Evolutionary conservation across 2,113 vertebrate species (phyloP), one percentile per base, ranked within the genome.

Genomic region (Chrysemys picta): DNA sequence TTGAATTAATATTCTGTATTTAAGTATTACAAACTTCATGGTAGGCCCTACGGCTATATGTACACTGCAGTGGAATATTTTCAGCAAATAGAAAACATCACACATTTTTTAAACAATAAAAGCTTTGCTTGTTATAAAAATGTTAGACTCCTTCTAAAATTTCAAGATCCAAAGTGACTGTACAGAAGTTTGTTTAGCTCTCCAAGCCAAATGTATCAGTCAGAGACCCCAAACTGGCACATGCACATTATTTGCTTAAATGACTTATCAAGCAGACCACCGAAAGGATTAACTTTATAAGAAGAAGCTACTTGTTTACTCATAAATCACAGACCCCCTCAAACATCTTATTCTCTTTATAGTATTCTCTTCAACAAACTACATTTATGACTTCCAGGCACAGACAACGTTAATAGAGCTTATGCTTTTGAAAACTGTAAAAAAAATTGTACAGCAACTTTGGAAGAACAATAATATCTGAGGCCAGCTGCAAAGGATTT

Each of bases 271-370:
- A 95, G 35, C 16, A 94, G 53, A 53, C 56, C 65, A 45, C 14
- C 9, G 76, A 88, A 93, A 82, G 38, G 11, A 78, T 42, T 85
- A 93, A 75, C 91, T 93, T 89, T 84, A 3, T 19, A 89, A 86
- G 9, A 62, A 85, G 82, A 89, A 89, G 2, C 0, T 88, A 10
- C 57, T 94, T 95, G n/a, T 82, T 94, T 89, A 95, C 87, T 79
- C 90, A 42, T 79, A 92, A 93, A 85, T 83, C 79, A 31, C 80
- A 49, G 13, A 85, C 5, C 14, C 14, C 22, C 24, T 69, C 21
- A 78, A 90, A 52, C 45, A 65, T 84, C 8, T 96, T 25, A 59
- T 93, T 95, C 25, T 95, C 24, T 88, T 96, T 89, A 56, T 25
- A 76, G 11, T 2, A 21, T n/a, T 90, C 1, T 85, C 89, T 94